Conservation (phyloP, 2,113 vertebrate species). For the Sinosuthora webbiana region DNA sequence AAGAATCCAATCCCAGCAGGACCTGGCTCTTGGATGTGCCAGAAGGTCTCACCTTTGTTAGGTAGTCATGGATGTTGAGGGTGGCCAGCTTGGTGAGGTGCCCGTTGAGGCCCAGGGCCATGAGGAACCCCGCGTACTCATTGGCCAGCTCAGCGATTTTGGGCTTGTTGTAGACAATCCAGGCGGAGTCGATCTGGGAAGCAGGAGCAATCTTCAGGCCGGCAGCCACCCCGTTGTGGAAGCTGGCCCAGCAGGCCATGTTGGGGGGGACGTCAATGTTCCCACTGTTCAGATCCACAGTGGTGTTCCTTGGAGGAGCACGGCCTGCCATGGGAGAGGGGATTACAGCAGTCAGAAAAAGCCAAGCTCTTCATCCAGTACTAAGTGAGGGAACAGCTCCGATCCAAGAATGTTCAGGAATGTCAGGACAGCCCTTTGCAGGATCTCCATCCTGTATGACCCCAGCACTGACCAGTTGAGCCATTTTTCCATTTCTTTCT, state of each 20-base stretch:
- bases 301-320: conserved; percentile 90
- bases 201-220: conserved; percentile 94
- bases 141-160: conserved; percentile 93
- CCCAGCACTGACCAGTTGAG: background rate
- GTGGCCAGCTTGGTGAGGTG: conserved; percentile 96
- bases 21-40: background rate
- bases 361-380: background rate
- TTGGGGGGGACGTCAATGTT: conserved; percentile 97
- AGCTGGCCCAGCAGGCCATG: conserved; percentile 98
- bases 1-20: background rate
- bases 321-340: conserved; percentile 77
- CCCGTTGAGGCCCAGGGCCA: conserved; percentile 94
- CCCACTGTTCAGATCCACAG: conserved; percentile 94
- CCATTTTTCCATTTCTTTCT: background rate
- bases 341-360: background rate
- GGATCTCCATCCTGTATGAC: background rate
- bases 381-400: background rate
- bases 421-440: background rate
- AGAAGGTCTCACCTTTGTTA: conserved; percentile 86
- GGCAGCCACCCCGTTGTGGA: conserved; percentile 95
- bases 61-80: conserved; percentile 94
- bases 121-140: conserved; percentile 95
- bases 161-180: conserved; percentile 98
- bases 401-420: background rate
- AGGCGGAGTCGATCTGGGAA: conserved; percentile 95